Conservation (phyloP, 1,140 invertebrate genomes). For the Pogonus chalceus region DNA sequence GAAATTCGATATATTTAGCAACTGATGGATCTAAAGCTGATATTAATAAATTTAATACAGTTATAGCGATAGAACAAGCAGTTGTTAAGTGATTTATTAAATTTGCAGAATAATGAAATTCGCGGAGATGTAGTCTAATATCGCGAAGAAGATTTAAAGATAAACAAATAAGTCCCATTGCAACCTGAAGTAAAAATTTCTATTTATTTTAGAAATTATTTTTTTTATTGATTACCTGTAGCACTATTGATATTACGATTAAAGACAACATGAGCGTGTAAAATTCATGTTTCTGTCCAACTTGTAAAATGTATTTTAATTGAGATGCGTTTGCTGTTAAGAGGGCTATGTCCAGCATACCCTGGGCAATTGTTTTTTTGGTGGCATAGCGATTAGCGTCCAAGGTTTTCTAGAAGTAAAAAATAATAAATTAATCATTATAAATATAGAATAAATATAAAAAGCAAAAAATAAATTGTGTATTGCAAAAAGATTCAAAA, state of each 20-base stretch:
- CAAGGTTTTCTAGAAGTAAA: slow-evolving; percentile 50
- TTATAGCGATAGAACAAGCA: slow-evolving; percentile 58
- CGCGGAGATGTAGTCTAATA: slow-evolving; percentile 57
- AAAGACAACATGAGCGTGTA: slow-evolving; percentile 70
- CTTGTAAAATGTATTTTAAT: slow-evolving; percentile 76
- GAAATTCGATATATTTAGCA: slow-evolving; percentile 39
- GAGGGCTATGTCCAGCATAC: slow-evolving; percentile 68
- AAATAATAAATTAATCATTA: too few species aligned
- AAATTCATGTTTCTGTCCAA: slow-evolving; percentile 71
- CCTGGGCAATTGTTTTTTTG: slow-evolving; percentile 79
- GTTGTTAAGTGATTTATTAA: slow-evolving; percentile 63
- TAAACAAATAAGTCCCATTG: slow-evolving; percentile 53
- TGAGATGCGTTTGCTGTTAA: slow-evolving; percentile 79
- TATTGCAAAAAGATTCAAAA: too few species aligned
- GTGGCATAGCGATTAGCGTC: slow-evolving; percentile 77
- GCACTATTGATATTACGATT: slow-evolving; percentile 72
- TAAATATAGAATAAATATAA: too few species aligned
- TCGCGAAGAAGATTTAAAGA: slow-evolving; percentile 62
- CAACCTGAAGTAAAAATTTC: slow-evolving; percentile 22
- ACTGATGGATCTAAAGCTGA: slow-evolving; percentile 63
- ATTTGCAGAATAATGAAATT: slow-evolving; percentile 54
- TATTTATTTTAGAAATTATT: slow-evolving; percentile 7
- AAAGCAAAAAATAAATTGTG: too few species aligned
- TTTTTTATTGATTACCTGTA: slow-evolving; percentile 56
- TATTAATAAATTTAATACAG: slow-evolving; percentile 67